phyloP scores from a whole-genome alignment of 2,797 vertebrate species.

The Argya squamiceps region DNA sequence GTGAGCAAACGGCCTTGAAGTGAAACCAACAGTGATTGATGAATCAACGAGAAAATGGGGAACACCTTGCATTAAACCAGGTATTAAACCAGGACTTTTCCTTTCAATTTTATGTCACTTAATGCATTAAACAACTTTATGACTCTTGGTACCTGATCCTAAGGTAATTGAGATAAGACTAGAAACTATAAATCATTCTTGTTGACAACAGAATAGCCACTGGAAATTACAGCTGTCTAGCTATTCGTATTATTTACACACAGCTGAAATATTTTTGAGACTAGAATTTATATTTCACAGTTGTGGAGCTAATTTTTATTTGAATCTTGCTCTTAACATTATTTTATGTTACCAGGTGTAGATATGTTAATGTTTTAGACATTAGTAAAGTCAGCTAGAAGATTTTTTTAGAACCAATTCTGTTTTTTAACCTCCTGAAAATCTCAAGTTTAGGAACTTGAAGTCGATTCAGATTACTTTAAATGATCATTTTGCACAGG shows the following conservation, averaged over 20 bases:
- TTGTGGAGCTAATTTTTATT: not conserved
- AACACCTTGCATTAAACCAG: not conserved
- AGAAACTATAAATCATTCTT: not conserved
- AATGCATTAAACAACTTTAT: not conserved
- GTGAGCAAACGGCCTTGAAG: conserved; percentile 82
- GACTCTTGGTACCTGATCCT: not conserved
- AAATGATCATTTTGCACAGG: not conserved
- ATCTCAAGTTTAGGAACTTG: not conserved
- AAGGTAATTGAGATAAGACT: not conserved
- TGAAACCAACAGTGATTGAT: not conserved
- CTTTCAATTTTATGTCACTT: not conserved
- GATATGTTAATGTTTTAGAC: not conserved
- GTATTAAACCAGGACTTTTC: not conserved
- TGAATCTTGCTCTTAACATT: not conserved
- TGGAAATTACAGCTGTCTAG: not conserved
- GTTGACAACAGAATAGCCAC: not conserved
- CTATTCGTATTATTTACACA: not conserved
- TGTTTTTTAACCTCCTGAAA: not conserved
- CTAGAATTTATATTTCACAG: not conserved
- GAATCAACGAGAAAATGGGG: not conserved
- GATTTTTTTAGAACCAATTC: not conserved
- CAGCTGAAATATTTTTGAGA: not conserved
- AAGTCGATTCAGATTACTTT: not conserved
- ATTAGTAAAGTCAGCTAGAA: not conserved
- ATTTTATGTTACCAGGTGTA: not conserved